Percentiles rank a stretch among this genome's conserved stretches.
Evolutionary conservation across 1,140 invertebrate genomes (phyloP).

Genomic region (Lutraria rhynchaena): DNA sequence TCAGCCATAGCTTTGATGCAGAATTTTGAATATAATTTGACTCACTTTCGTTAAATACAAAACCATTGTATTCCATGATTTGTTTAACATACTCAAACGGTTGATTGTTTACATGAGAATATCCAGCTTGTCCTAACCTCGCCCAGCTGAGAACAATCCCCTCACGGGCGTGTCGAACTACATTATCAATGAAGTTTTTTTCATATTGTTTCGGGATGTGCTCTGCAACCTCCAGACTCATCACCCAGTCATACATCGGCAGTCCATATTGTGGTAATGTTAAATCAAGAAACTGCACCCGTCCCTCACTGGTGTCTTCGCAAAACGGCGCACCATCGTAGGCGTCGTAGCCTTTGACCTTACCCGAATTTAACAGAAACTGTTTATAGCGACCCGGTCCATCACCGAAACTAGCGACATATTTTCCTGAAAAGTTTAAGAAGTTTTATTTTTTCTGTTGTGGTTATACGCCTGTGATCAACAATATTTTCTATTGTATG

Average conservation of each 20-base stretch:
- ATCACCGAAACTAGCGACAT: conserved; percentile 56
- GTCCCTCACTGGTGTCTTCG: conserved; percentile 34
- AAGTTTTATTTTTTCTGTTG: background rate
- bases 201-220: conserved; percentile 39
- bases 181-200: conserved; percentile 52
- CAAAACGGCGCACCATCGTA: no score
- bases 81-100: conserved; percentile 17
- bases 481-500: background rate
- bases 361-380: conserved; percentile 5
- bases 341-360: conserved; percentile 41
- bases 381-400: conserved; percentile 58
- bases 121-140: conserved; percentile 23
- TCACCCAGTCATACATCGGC: conserved; percentile 43
- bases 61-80: conserved; percentile 33
- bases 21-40: conserved; percentile 7
- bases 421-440: conserved; percentile 50
- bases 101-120: conserved; percentile 47
- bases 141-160: conserved; percentile 55
- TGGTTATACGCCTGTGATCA: background rate
- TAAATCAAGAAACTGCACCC: conserved; percentile 45
- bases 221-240: no score
- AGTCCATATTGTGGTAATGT: conserved; percentile 53
- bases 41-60: background rate
- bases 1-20: conserved; percentile 36
- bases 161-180: conserved; percentile 32